These are phyloP conservation scores for Perdita meconis DNA, from an alignment of 2,888 invertebrate species.

Conservation along the genomic window DNA sequence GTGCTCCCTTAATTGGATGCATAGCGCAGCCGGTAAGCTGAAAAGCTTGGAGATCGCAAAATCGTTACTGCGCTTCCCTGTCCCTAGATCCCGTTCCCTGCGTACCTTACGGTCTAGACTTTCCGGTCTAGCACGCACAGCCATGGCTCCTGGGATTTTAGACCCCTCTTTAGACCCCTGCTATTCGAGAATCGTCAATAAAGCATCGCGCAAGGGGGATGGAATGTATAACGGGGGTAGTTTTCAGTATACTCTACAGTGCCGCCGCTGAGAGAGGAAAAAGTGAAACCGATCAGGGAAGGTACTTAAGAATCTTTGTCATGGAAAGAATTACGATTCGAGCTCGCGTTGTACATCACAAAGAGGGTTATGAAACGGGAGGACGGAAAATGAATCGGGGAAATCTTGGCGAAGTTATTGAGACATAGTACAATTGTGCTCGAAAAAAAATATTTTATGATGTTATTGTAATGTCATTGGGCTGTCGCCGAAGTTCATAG, in stretches of 20 bases:
- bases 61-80: conserved; percentile 32
- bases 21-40: neutral
- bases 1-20: conserved; percentile 15
- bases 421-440: no score
- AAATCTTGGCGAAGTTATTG: no score
- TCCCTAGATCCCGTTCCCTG: conserved; percentile 70
- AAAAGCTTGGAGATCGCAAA: conserved; percentile 8
- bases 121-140: conserved; percentile 48
- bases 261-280: no score
- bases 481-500: no score
- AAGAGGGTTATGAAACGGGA: no score
- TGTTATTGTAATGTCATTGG: no score
- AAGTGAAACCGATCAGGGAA: neutral
- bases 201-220: conserved; percentile 7
- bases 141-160: conserved; percentile 43
- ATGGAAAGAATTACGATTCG: no score
- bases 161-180: conserved; percentile 10
- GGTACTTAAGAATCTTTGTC: neutral
- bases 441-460: no score
- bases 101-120: conserved; percentile 63
- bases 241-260: conserved; percentile 5
- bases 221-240: neutral
- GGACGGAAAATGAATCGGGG: no score
- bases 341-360: no score
- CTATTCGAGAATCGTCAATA: conserved; percentile 46